Evolutionary conservation across 2,113 vertebrate genomes (phyloP).

Genomic region (Sciurus niger): DNA sequence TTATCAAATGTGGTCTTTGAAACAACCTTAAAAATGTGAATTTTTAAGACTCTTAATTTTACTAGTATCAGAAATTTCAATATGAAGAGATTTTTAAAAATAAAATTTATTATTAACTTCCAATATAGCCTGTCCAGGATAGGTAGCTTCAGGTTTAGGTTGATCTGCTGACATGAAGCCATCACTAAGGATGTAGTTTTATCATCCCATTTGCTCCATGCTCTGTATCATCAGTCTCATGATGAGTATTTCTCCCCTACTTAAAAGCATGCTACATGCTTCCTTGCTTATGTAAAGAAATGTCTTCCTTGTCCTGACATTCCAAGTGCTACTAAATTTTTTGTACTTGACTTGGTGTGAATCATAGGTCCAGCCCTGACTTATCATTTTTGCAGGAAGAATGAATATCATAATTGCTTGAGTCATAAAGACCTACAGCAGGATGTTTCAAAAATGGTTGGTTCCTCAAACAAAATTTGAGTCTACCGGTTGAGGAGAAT

Average conservation of each 20-base stretch:
- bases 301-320: background rate
- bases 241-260: background rate
- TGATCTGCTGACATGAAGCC: background rate
- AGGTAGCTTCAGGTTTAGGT: background rate
- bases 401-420: background rate
- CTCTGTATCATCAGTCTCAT: background rate
- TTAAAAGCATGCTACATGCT: background rate
- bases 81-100: background rate
- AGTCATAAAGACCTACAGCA: background rate
- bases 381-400: background rate
- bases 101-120: background rate
- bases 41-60: conserved; percentile 15
- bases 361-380: background rate
- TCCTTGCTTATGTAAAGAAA: background rate
- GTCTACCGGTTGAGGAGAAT: background rate
- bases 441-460: background rate
- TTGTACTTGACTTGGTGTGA: background rate
- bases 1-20: background rate
- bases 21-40: background rate
- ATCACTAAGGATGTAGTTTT: background rate
- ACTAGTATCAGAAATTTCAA: background rate
- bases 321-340: background rate
- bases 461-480: background rate
- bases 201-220: background rate
- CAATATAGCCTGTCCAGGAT: background rate